phyloP scores from a whole-genome alignment of 2,797 vertebrate genomes.

The Falco cherrug region DNA sequence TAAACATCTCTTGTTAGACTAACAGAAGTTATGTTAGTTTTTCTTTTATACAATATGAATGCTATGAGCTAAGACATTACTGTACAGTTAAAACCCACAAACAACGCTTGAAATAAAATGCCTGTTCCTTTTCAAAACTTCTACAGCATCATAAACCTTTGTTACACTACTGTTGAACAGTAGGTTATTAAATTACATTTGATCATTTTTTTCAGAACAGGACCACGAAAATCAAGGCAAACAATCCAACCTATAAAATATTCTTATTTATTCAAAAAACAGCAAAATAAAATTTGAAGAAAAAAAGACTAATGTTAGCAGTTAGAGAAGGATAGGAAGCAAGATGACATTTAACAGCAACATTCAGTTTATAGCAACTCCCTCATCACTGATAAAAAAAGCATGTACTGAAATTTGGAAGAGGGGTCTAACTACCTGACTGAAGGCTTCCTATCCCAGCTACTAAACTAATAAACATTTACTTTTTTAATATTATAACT shows the following conservation, averaged over 20 bases:
- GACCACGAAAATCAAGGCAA: not conserved
- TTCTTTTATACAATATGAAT: not conserved
- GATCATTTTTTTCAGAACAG: not conserved
- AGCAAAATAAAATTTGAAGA: not conserved
- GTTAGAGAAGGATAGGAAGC: not conserved
- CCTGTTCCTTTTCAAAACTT: not conserved
- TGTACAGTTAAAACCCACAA: not conserved
- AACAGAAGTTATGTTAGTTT: not conserved
- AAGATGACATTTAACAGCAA: not conserved
- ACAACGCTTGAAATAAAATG: not conserved
- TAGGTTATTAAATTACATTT: not conserved
- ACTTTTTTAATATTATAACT: not conserved
- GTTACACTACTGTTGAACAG: not conserved
- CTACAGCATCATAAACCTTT: not conserved
- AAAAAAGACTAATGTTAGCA: not conserved
- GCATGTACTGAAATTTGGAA: not conserved
- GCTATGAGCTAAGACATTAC: not conserved
- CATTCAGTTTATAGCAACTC: not conserved
- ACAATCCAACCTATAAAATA: not conserved
- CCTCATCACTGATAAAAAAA: not conserved
- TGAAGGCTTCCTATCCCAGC: not conserved
- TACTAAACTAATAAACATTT: not conserved
- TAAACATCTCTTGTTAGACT: slow-evolving; percentile 74
- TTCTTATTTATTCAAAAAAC: not conserved
- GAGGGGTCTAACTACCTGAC: not conserved